phyloP scores from a whole-genome alignment of 2,797 vertebrate species.

The Acipenser transmontanus region DNA sequence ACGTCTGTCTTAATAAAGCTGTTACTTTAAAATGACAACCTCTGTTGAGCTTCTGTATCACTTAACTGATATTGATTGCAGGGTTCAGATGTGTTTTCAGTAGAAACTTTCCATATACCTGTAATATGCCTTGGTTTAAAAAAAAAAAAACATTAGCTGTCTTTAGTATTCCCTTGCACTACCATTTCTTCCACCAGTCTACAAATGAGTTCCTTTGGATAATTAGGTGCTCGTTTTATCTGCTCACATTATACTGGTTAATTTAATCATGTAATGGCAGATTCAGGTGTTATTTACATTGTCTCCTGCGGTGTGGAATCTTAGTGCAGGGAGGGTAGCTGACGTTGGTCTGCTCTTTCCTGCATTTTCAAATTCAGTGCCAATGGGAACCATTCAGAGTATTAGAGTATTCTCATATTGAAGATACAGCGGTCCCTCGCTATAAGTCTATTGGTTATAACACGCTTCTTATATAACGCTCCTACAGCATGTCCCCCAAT shows the following conservation, averaged over 20 bases:
- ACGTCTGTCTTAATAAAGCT: too few relatives aligned
- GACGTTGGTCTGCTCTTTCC: conserved; percentile 1
- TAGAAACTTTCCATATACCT: neutral
- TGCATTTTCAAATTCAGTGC: neutral
- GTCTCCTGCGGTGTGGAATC: conserved; percentile 9
- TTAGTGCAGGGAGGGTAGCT: neutral
- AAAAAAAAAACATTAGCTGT: conserved; percentile 11
- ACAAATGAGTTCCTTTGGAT: conserved; percentile 16
- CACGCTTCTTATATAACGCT: too few relatives aligned
- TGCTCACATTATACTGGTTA: conserved; percentile 23
- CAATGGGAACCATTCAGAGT: too few relatives aligned
- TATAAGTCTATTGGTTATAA: too few relatives aligned
- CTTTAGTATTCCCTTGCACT: conserved; percentile 16
- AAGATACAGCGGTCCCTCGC: too few relatives aligned
- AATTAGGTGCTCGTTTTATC: conserved; percentile 20
- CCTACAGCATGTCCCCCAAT: too few relatives aligned
- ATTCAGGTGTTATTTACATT: conserved; percentile 20
- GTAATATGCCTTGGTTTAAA: conserved; percentile 4
- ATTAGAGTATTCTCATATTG: too few relatives aligned
- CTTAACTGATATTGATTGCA: too few relatives aligned
- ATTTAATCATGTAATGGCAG: conserved; percentile 24
- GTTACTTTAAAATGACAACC: too few relatives aligned
- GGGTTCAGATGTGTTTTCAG: neutral
- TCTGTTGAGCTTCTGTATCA: too few relatives aligned
- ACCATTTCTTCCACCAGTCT: conserved; percentile 13